Evolutionary conservation across 2,113 vertebrate genomes (phyloP), one percentile per base, ranked within the genome.

Genomic region (Amphilophus citrinellus): DNA sequence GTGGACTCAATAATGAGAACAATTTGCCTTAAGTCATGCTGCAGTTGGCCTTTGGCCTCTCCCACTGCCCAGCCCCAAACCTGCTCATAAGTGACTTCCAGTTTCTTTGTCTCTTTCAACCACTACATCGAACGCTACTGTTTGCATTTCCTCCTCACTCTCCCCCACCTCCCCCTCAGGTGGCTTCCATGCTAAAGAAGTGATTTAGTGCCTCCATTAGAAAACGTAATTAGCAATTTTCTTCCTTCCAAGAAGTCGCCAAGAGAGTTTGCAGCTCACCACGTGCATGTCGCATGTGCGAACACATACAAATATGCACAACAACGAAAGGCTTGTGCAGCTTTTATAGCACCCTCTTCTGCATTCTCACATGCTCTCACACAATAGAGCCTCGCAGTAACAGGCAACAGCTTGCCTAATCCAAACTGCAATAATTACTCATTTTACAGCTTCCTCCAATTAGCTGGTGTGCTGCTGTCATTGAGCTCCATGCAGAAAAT

Each of bases 381-480:
- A 87, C 61, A 81, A 78, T 61, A 78, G 63, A 82, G 77, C 56
- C 24, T 20, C 11, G 68, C 7, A 60, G 9, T 82, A 88, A 85
- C 77, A 87, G 77, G 47, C 58, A 91, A 86, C 91, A 93, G 88
- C 84, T 88, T 90, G 91, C 80, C 44, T 66, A 13, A 47, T 71
- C 53, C 81, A 89, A 90, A 91, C 84, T 84, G 82, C 87, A 92
- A 84, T 92, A 84, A 92, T 92, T 86, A 91, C 77, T 91, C 73
- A 90, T 91, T 90, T 92, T 91, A 89, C 82, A 89, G 87, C 84
- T 86, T 88, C 60, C 62, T 90, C 86, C 84, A 90, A 88, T 93
- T 93, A 91, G 89, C 77, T 81, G 76, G 77, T 66, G 11, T 56
- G 75, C 80, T 86, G 86, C 85, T 87, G 88, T 91, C 93, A 92